A percentile compares a stretch with the other conserved stretches of the same genome.
phyloP scores from a whole-genome alignment of 2,113 vertebrate genomes.

The Nematolebias whitei region DNA sequence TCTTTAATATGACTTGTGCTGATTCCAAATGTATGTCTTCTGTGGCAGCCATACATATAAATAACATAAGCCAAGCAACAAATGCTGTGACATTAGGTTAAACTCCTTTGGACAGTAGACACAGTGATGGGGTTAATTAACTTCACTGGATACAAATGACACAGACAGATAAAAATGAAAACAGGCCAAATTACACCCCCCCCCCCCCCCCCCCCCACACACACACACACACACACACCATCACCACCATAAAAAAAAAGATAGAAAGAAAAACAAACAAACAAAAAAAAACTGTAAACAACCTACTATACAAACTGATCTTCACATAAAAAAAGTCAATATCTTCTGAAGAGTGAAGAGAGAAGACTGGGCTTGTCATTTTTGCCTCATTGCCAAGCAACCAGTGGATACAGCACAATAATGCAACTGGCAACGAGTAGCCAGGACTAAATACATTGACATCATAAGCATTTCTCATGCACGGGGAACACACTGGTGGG shows the following conservation, averaged over 20 bases:
- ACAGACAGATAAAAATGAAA: background rate
- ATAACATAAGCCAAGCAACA: conserved; percentile 22
- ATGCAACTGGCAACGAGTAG: background rate
- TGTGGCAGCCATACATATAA: conserved; percentile 8
- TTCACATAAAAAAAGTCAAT: background rate
- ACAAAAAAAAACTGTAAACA: background rate
- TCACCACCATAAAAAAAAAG: too few relatives aligned
- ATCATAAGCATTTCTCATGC: too few relatives aligned
- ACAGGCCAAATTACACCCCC: background rate
- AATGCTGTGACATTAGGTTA: conserved; percentile 10
- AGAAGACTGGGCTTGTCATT: conserved; percentile 5
- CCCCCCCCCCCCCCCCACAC: too few relatives aligned
- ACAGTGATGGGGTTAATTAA: conserved; percentile 24
- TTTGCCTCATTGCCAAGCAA: conserved; percentile 9
- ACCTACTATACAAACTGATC: background rate
- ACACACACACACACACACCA: too few relatives aligned
- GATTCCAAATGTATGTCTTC: conserved; percentile 35
- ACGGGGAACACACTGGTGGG: too few relatives aligned
- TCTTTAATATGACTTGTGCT: conserved; percentile 14
- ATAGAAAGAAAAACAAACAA: too few relatives aligned
- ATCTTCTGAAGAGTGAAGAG: background rate
- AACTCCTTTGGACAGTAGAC: conserved; percentile 20
- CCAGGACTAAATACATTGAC: too few relatives aligned
- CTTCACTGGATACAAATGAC: background rate
- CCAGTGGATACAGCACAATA: background rate